Base-by-base conservation (phyloP, 2,113 vertebrate species). In the Lophochroa leadbeateri region DNA sequence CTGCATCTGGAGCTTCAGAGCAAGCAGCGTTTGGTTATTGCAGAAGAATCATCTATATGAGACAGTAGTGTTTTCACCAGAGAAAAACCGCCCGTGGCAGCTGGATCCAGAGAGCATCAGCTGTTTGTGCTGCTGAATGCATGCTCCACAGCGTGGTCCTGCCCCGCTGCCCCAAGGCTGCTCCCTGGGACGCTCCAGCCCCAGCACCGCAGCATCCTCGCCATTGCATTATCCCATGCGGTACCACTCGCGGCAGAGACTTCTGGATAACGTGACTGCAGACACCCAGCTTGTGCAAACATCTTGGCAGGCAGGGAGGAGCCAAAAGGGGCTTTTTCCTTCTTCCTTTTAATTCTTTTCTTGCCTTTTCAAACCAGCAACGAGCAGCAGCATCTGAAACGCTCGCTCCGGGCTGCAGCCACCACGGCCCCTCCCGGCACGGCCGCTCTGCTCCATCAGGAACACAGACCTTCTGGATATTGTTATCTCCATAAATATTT, bases 401-500 rank as follows among this genome's bases (percentile, higher is more conserved):
- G 20, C 64, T 93, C 3, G n/a, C 82, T 77, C 49, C 2, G 0
- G 83, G 88, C 77, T 52, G 77, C 8, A n/a, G 33, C 35, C 0
- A 6, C 72, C 0, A 0, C 1, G 1, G 77, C 74, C 74, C 65
- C 65, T 64, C 81, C 75, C 2, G 0, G 81, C 85, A 60, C 0
- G 50, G 57, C 67, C n/a, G 79, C 81, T 78, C 50, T 10, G 53
- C 67, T 69, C 72, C 8, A 0, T 11, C 44, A 82, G 82, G 17
- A 68, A 70, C 0, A 0, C 69, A 58, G 76, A 60, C 67, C 87
- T 92, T 95, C 96, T 96, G 96, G 79, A 94, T 63, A 7, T 64
- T n/a, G 92, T 92, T 92, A 83, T 94, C 85, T 93, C 80, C 29
- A 8, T 90, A 96, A 97, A 76, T 65, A 76, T 43, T 58, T 97